Evolutionary conservation across 2,797 vertebrate genomes (phyloP).

Genomic region (Acanthopagrus latus): DNA sequence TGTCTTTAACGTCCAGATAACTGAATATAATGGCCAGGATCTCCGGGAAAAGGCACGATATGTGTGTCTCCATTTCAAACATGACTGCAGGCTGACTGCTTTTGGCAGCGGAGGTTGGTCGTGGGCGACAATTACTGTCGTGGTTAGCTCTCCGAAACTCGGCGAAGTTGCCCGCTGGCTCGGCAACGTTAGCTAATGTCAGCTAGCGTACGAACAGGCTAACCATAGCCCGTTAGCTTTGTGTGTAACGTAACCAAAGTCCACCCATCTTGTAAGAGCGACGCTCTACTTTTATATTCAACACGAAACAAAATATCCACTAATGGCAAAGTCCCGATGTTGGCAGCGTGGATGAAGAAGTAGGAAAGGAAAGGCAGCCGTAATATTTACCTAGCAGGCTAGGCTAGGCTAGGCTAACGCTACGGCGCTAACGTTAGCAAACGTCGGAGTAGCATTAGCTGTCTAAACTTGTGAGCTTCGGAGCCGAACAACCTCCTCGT

Average conservation of each 20-base stretch:
- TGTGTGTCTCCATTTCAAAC: constrained; percentile 94
- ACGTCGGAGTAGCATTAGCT: constrained; percentile 43
- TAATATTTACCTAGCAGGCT: constrained; percentile 67
- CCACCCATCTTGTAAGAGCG: constrained; percentile 31
- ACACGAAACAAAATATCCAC: background rate
- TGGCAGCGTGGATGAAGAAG: background rate
- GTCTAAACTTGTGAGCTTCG: constrained; percentile 66
- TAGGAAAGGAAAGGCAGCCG: constrained; percentile 37
- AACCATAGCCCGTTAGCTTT: constrained; percentile 60
- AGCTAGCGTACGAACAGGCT: constrained; percentile 61
- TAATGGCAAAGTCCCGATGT: background rate
- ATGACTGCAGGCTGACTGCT: constrained; percentile 53
- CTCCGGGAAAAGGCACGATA: constrained; percentile 97
- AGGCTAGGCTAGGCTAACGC: constrained; percentile 71
- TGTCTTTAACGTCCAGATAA: constrained; percentile 97
- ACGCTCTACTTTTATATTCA: background rate
- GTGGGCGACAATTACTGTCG: constrained; percentile 41
- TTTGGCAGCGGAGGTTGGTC: constrained; percentile 17
- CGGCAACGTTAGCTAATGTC: constrained; percentile 63
- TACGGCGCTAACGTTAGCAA: constrained; percentile 58
- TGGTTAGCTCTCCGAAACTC: constrained; percentile 64
- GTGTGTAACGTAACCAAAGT: constrained; percentile 34
- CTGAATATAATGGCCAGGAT: constrained; percentile 97
- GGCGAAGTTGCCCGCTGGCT: constrained; percentile 66
- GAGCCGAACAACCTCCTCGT: constrained; percentile 42